Evolutionary conservation across 2,113 vertebrate species (phyloP).

Genomic region (Willisornis vidua): DNA sequence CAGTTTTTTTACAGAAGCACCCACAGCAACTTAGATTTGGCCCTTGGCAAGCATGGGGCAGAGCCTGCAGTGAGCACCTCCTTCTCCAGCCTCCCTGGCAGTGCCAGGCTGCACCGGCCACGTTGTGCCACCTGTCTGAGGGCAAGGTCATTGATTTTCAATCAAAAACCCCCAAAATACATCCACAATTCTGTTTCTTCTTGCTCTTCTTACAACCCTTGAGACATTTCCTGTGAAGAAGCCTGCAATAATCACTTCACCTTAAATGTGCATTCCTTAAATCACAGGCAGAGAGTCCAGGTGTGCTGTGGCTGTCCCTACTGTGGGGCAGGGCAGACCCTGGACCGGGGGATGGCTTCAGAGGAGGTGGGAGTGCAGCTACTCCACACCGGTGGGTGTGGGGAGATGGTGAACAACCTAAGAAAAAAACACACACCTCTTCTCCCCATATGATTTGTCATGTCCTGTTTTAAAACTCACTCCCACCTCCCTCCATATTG

Average conservation of each 20-base stretch:
- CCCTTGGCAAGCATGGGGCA: not conserved
- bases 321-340: not conserved
- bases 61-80: not conserved
- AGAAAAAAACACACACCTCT: not conserved
- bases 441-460: not conserved
- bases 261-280: not conserved
- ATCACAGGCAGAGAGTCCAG: not conserved
- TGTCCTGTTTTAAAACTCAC: not conserved
- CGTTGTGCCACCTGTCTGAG: not conserved
- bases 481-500: not conserved
- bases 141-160: not conserved
- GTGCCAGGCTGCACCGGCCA: not conserved
- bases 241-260: not conserved
- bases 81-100: not conserved
- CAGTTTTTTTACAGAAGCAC: not conserved
- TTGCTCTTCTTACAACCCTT: not conserved
- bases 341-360: fast-evolving
- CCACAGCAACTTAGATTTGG: not conserved
- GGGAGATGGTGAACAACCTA: not conserved
- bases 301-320: not conserved
- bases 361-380: not conserved
- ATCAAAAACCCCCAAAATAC: not conserved
- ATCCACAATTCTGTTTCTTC: not conserved
- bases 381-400: fast-evolving
- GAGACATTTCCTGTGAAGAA: not conserved